Evolutionary conservation across 2,888 invertebrate genomes (phyloP).

Genomic region (Drosophila hawaiiensis): DNA sequence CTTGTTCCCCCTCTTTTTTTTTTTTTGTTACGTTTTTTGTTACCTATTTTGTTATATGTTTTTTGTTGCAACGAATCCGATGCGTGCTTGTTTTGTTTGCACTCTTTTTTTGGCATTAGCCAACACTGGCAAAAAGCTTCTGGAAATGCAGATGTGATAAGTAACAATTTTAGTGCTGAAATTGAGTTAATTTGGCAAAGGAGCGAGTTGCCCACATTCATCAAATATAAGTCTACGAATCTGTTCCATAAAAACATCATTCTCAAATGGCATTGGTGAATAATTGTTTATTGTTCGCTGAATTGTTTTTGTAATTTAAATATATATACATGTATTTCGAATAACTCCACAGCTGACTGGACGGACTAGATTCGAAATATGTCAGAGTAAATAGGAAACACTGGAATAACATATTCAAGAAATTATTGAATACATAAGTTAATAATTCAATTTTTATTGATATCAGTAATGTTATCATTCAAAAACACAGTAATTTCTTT

Average conservation of each 20-base stretch:
- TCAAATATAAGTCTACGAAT: neutral
- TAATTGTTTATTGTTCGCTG: neutral
- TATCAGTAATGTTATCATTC: neutral
- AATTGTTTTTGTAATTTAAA: neutral
- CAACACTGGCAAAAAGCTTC: slow-evolving; percentile 26
- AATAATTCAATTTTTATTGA: neutral
- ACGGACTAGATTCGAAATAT: neutral
- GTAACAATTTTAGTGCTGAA: neutral
- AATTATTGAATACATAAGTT: neutral
- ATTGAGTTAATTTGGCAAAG: neutral
- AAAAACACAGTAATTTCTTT: neutral
- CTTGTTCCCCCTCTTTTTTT: neutral
- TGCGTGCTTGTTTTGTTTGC: slow-evolving; percentile 15
- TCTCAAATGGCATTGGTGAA: neutral
- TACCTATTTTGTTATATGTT: slow-evolving; percentile 22
- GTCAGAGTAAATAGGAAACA: accelerated
- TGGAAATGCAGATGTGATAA: neutral
- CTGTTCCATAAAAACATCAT: neutral
- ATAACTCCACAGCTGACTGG: neutral
- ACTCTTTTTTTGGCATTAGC: slow-evolving; percentile 17
- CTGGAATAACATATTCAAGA: neutral
- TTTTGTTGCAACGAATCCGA: slow-evolving; percentile 16
- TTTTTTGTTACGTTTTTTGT: slow-evolving; percentile 15
- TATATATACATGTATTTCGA: too few species aligned
- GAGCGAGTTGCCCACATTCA: neutral